Evolutionary conservation across 35 echinoderm and acorn worm genomes (phyloP).

Genomic region (Lytechinus variegatus): DNA sequence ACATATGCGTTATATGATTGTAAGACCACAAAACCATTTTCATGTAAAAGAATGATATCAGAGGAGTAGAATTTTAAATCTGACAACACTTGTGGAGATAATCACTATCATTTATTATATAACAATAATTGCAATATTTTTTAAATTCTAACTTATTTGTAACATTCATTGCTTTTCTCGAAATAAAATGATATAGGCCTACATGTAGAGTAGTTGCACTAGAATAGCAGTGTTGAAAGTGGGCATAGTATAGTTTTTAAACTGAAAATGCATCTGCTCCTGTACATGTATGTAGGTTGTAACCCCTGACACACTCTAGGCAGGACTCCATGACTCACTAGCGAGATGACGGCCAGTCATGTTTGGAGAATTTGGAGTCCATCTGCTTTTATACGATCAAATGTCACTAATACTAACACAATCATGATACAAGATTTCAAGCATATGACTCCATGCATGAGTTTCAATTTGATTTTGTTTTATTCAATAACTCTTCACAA

Average conservation of each 20-base stretch:
- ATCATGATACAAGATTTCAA: neutral
- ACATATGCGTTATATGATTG: no score
- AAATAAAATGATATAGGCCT: neutral
- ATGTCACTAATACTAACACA: neutral
- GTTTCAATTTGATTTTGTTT: neutral
- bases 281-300: neutral
- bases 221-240: neutral
- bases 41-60: no score
- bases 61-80: neutral
- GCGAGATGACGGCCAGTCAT: neutral
- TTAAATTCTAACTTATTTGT: neutral
- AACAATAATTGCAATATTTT: neutral
- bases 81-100: neutral
- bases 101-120: neutral
- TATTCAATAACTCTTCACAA: neutral
- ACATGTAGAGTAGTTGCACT: neutral
- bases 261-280: neutral
- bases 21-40: no score
- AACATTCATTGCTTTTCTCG: neutral
- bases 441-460: neutral
- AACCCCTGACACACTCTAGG: neutral
- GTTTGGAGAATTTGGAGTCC: neutral
- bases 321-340: neutral
- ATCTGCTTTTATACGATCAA: constrained; percentile 20
- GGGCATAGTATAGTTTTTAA: neutral